Evolutionary conservation across 2,888 invertebrate species (phyloP).

Genomic region (Rhingia campestris): DNA sequence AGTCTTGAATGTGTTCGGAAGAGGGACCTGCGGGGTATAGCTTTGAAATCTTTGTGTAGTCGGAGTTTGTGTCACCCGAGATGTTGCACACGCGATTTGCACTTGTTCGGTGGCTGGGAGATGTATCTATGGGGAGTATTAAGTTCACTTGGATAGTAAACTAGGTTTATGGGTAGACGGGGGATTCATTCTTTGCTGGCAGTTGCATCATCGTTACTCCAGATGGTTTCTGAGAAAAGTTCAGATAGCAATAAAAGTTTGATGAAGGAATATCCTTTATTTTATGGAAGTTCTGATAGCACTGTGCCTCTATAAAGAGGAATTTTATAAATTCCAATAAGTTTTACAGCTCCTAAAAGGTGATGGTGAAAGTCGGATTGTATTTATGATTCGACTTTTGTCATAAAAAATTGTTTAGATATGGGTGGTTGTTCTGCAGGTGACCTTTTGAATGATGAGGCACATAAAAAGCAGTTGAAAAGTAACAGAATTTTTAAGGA

Average conservation of each 20-base stretch:
- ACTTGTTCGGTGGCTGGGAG: conserved; percentile 7
- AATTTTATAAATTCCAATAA: not conserved
- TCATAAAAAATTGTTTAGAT: too few species aligned
- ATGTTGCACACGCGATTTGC: conserved; percentile 21
- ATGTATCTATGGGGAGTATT: conserved; percentile 25
- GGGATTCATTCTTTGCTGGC: not conserved
- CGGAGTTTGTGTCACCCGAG: conserved; percentile 28
- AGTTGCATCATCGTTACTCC: conserved; percentile 49
- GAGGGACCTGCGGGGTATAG: conserved; percentile 6
- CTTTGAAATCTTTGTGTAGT: conserved; percentile 42
- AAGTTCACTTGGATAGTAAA: conserved; percentile 39
- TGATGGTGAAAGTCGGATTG: not conserved
- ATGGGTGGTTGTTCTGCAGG: too few species aligned
- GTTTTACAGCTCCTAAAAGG: not conserved
- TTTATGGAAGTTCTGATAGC: not conserved
- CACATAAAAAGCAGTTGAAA: too few species aligned
- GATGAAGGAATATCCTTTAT: not conserved
- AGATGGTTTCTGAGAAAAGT: conserved; percentile 15
- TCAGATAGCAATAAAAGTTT: conserved; percentile 16
- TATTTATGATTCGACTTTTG: too few species aligned
- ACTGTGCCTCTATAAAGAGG: not conserved
- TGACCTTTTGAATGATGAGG: too few species aligned
- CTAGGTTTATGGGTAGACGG: conserved; percentile 54
- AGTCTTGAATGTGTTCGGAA: conserved; percentile 4
- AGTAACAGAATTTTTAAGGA: too few species aligned